Evolutionary conservation across 1,140 invertebrate species (phyloP), one percentile per base, ranked within the genome.

Genomic region (Elymnias hypermnestra): DNA sequence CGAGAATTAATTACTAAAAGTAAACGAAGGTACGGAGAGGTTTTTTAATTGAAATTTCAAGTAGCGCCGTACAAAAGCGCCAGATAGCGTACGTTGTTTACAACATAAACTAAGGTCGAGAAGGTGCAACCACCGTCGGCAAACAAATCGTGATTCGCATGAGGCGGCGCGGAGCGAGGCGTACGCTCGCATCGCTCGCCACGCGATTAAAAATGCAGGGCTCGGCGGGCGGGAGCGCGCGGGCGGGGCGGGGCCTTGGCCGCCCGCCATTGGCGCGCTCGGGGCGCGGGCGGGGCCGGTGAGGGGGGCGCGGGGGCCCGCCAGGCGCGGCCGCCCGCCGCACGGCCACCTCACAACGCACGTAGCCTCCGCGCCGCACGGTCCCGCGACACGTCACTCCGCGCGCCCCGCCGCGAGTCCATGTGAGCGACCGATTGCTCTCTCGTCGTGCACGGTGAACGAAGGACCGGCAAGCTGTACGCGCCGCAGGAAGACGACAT

Each of bases 401-500:
- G 62, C 70, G 67, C 68, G 70, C 58, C 53, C 66, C 66, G 66
- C 68, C 75, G 72, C 83, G 81, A 82, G 75, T 76, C 71, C 78
- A 81, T 82, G 78, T 83, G 78, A 82, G 53, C 77, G 70, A 72
- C 69, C 66, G 70, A 72, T 57, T 67, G 81, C 72, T 83, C 70
- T 78, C 70, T 82, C 61, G 75, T 77, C 74, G 72, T 75, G 73
- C 63, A 81, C 64, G 57, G 76, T 75, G 70, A 89, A 89, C 66
- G 58, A 89, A 89, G 71, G 66, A 75, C 72, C 75, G 84, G 78
- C 90, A 91, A 91, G 72, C 90, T 91, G 91, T 92, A 90, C 90
- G 88, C 89, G 63, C 90, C 88, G 75, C 85, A 89, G 86, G 89
- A 91, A 82, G 90, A 91, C 76, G 92, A 92, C 61, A 94, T 95